Evolutionary conservation across 1,140 invertebrate genomes (phyloP).

Genomic region (Polypedilum vanderplanki): DNA sequence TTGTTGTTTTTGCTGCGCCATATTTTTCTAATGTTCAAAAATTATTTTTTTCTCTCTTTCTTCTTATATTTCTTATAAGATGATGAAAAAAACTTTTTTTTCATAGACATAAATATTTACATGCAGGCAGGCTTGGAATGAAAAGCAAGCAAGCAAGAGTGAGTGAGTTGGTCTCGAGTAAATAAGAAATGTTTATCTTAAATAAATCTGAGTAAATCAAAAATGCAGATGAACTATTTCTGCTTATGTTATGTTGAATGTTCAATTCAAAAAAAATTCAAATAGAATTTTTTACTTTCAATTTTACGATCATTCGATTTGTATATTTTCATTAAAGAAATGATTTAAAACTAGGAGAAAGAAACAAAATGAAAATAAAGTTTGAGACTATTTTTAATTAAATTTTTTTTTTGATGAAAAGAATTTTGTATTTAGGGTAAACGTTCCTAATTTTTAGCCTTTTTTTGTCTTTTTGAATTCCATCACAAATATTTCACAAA

Average conservation of each 20-base stretch:
- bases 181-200: conserved; percentile 27
- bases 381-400: no score
- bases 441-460: no score
- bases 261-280: no score
- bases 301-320: conserved; percentile 16
- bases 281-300: neutral
- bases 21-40: conserved; percentile 17
- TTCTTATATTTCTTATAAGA: no score
- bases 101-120: conserved; percentile 25
- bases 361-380: no score
- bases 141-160: neutral
- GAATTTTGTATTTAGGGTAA: no score
- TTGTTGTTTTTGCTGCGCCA: conserved; percentile 21
- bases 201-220: conserved; percentile 18
- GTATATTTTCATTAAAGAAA: conserved; percentile 12
- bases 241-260: no score
- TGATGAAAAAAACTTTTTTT: neutral
- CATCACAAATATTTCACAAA: no score
- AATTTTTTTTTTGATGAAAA: no score
- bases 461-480: no score
- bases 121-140: neutral
- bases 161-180: neutral
- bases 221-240: conserved; percentile 25
- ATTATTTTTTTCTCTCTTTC: neutral
- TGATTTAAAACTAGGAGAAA: neutral